Percentiles rank a stretch among this genome's conserved stretches.
Conservation (phyloP, 2,797 vertebrate genomes). For the Lacerta agilis region DNA sequence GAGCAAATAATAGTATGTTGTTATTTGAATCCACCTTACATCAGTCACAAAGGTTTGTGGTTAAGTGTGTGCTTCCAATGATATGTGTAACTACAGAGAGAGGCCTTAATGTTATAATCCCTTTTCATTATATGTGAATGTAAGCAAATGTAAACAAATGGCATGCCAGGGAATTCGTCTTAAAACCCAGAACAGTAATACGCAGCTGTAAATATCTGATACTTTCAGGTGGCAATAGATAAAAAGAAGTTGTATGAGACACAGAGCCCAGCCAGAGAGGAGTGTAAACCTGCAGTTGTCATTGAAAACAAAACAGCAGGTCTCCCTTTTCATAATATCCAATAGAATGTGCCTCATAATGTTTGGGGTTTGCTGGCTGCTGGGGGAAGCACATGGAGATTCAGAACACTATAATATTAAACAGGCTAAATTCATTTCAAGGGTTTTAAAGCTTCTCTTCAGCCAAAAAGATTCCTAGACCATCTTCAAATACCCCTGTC, state of each 20-base stretch:
- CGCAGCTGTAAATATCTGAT: background rate
- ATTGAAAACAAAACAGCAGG: background rate
- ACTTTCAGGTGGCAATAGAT: background rate
- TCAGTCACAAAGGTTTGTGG: constrained; percentile 42
- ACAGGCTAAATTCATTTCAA: too few species aligned
- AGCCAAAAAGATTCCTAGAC: too few species aligned
- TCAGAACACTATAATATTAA: background rate
- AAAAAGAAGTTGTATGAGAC: background rate
- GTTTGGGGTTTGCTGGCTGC: too few species aligned
- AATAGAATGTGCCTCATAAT: too few species aligned
- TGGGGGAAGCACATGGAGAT: too few species aligned
- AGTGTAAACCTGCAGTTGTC: background rate
- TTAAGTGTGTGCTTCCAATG: constrained; percentile 24
- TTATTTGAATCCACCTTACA: constrained; percentile 54
- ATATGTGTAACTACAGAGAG: constrained; percentile 9
- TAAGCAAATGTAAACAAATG: constrained; percentile 11
- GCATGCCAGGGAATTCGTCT: background rate
- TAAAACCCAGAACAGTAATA: background rate
- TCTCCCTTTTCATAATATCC: background rate
- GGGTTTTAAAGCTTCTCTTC: too few species aligned
- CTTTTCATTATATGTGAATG: background rate
- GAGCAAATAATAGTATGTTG: constrained; percentile 57
- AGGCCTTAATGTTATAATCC: constrained; percentile 7
- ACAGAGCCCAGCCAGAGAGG: background rate
- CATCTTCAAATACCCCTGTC: too few species aligned